Percentiles rank a stretch among this genome's conserved stretches.
phyloP scores from a whole-genome alignment of 2,797 vertebrate species.

The Mus minutoides region DNA sequence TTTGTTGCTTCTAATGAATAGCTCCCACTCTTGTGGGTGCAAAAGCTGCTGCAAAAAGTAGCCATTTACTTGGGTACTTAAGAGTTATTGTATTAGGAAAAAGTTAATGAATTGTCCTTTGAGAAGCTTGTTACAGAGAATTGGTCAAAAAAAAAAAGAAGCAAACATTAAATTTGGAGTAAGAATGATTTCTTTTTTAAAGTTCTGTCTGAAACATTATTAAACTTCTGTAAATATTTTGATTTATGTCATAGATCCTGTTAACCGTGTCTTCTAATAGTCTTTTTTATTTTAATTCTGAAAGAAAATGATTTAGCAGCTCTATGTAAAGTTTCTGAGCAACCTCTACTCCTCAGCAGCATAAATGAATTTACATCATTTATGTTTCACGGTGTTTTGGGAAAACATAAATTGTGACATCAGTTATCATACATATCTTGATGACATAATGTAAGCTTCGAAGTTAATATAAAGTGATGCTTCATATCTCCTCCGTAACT shows the following conservation, averaged over 20 bases:
- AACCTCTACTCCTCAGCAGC: neutral
- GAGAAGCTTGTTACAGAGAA: slow-evolving; percentile 53
- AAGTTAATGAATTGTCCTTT: slow-evolving; percentile 21
- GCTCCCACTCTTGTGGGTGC: neutral
- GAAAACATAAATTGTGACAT: slow-evolving; percentile 48
- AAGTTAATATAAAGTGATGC: slow-evolving; percentile 54
- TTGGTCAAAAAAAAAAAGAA: neutral
- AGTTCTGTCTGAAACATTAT: slow-evolving; percentile 44
- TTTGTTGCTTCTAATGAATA: slow-evolving; percentile 74
- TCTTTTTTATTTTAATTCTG: slow-evolving; percentile 47
- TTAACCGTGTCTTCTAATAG: slow-evolving; percentile 13
- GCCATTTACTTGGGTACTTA: slow-evolving; percentile 45
- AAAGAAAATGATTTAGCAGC: neutral
- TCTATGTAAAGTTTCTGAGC: neutral
- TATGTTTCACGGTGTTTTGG: slow-evolving; percentile 55
- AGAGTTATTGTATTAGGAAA: slow-evolving; percentile 42
- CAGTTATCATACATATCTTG: slow-evolving; percentile 36
- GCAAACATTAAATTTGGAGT: slow-evolving; percentile 49
- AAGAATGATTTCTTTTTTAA: slow-evolving; percentile 46
- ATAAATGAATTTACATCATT: slow-evolving; percentile 47
- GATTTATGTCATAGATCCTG: slow-evolving; percentile 50
- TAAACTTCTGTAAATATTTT: slow-evolving; percentile 62
- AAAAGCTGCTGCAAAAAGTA: neutral
- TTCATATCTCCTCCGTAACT: slow-evolving; percentile 45
- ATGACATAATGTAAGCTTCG: slow-evolving; percentile 43